Evolutionary conservation across 1,140 invertebrate genomes (phyloP).

Genomic region (Sweltsa coloradensis): DNA sequence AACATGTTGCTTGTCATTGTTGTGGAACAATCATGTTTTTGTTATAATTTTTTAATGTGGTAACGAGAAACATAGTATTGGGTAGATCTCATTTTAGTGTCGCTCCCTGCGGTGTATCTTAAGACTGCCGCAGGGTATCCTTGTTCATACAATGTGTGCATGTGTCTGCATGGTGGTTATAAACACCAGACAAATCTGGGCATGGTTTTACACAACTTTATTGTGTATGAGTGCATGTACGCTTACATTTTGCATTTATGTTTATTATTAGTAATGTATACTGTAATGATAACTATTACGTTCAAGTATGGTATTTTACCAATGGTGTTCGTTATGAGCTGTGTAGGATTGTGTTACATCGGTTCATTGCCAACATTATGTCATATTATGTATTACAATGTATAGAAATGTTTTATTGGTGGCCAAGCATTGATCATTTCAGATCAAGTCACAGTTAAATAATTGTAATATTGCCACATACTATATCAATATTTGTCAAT

Average conservation of each 20-base stretch:
- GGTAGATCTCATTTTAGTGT: constrained; percentile 1
- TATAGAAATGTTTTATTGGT: constrained; percentile 10
- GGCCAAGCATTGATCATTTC: no score
- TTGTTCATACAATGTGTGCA: no score
- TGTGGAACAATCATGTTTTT: constrained; percentile 7
- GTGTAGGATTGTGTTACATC: constrained; percentile 5
- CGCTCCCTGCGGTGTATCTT: no score
- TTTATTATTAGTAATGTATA: constrained; percentile 16
- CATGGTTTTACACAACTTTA: constrained; percentile 11
- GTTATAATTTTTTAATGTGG: constrained; percentile 3
- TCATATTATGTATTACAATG: constrained; percentile 4
- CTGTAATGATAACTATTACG: constrained; percentile 28
- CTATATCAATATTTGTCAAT: no score
- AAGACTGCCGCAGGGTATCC: no score
- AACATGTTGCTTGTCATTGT: constrained; percentile 1
- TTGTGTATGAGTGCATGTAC: constrained; percentile 5
- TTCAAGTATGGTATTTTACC: constrained; percentile 30
- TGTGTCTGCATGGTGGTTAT: no score
- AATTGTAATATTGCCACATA: no score
- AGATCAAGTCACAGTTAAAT: no score
- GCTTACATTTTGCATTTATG: constrained; percentile 13
- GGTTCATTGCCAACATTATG: constrained; percentile 5
- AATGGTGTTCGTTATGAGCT: constrained; percentile 16
- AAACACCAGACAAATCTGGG: no score
- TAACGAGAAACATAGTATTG: constrained; percentile 1